Conservation (phyloP, 1,140 invertebrate genomes). For the Zaprionus davidi region DNA sequence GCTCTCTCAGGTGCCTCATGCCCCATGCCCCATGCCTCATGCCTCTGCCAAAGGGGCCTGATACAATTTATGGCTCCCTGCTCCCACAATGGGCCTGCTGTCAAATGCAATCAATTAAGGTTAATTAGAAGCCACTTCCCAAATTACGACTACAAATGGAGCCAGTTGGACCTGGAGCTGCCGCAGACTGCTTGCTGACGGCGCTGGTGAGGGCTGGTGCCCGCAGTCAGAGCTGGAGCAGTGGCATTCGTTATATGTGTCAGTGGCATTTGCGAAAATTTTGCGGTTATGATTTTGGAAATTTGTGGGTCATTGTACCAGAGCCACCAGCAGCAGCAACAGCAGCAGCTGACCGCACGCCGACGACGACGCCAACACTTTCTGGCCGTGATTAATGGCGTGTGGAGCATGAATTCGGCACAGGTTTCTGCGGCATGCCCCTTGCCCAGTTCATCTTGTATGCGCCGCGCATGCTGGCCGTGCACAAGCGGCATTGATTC, state of each 20-base stretch:
- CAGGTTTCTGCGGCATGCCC: constrained; percentile 25
- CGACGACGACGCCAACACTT: constrained; percentile 35
- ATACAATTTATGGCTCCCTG: constrained; percentile 56
- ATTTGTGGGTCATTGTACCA: constrained; percentile 53
- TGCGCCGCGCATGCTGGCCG: too few species aligned
- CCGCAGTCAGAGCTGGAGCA: not conserved
- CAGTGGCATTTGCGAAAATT: constrained; percentile 58
- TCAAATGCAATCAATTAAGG: constrained; percentile 81
- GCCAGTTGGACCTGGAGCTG: constrained; percentile 1
- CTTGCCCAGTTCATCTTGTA: constrained; percentile 63
- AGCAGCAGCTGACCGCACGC: constrained; percentile 30
- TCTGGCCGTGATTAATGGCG: constrained; percentile 67
- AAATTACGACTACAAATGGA: constrained; percentile 65
- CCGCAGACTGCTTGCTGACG: not conserved
- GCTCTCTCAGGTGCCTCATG: constrained; percentile 9
- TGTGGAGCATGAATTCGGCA: constrained; percentile 68
- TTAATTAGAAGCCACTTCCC: constrained; percentile 80
- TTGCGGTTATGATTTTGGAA: constrained; percentile 77
- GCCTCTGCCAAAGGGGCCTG: constrained; percentile 15
- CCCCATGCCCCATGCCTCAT: not conserved
- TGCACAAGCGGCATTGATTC: constrained; percentile 50
- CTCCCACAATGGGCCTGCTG: constrained; percentile 67
- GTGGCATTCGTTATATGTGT: constrained; percentile 48
- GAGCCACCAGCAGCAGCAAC: not conserved
- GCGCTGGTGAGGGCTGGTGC: not conserved